phyloP scores from a whole-genome alignment of 2,888 invertebrate species.

The Patella ulyssiponensis region DNA sequence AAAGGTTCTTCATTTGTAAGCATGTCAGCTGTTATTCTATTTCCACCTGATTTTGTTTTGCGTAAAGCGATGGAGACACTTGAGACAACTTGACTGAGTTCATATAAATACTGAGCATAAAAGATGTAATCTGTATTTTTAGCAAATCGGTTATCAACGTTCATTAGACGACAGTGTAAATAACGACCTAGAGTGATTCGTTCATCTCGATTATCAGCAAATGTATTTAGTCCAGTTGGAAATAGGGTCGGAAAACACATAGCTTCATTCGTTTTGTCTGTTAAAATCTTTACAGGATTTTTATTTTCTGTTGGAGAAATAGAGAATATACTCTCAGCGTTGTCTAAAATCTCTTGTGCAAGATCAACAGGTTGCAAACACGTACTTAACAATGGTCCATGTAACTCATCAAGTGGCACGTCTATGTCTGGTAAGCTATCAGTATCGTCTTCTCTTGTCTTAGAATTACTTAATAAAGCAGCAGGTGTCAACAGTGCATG shows the following conservation, averaged over 20 bases:
- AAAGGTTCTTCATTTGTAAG: constrained; percentile 19
- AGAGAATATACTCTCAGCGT: constrained; percentile 25
- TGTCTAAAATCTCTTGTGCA: constrained; percentile 14
- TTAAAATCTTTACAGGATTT: constrained; percentile 24
- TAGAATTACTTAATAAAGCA: no score
- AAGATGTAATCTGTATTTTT: constrained; percentile 27
- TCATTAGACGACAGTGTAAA: constrained; percentile 22
- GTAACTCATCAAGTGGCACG: no score
- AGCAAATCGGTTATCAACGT: constrained; percentile 25
- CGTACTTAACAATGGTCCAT: no score
- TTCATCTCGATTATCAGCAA: constrained; percentile 15
- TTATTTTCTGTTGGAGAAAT: constrained; percentile 34
- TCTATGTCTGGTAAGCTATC: no score
- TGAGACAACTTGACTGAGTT: constrained; percentile 25
- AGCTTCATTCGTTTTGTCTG: constrained; percentile 24
- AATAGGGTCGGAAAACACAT: constrained; percentile 30
- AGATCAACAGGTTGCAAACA: no score
- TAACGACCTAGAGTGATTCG: constrained; percentile 20
- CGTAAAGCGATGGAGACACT: constrained; percentile 6
- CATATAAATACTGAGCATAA: constrained; percentile 30
- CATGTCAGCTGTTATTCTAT: constrained; percentile 18
- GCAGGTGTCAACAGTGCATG: no score
- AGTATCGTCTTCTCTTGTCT: no score
- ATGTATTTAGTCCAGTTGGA: constrained; percentile 23
- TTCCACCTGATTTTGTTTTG: constrained; percentile 17